phyloP scores from a whole-genome alignment of 2,113 vertebrate species.

The Panthera leo region DNA sequence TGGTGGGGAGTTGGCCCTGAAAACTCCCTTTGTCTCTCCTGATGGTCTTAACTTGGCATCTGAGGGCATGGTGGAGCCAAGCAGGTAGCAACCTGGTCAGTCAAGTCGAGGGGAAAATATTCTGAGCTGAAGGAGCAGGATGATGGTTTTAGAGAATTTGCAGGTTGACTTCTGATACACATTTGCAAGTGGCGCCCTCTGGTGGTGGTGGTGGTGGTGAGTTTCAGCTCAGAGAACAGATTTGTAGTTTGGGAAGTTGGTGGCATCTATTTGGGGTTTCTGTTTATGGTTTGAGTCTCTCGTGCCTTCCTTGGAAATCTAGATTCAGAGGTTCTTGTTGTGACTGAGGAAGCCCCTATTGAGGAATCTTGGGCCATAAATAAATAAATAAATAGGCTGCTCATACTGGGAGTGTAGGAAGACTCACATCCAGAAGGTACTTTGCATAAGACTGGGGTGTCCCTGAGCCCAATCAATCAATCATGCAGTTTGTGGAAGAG shows the following conservation, averaged over 20 bases:
- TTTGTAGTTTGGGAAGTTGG: background rate
- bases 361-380: background rate
- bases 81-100: fast-evolving
- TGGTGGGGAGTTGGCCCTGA: background rate
- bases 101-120: background rate
- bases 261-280: background rate
- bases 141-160: background rate
- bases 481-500: background rate
- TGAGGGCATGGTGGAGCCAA: background rate
- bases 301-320: background rate
- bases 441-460: background rate
- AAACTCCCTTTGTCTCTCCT: background rate
- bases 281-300: background rate
- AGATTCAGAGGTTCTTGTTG: background rate
- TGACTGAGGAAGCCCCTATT: background rate
- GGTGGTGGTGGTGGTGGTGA: background rate
- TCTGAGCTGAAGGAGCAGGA: background rate
- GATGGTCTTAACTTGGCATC: background rate
- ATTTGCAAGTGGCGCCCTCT: background rate
- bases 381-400: background rate
- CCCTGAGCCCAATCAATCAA: fast-evolving
- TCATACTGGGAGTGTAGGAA: background rate
- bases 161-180: background rate
- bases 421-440: background rate
- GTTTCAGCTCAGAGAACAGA: background rate